A percentile compares a stretch with the other conserved stretches of the same genome.
Evolutionary conservation across 2,888 invertebrate species (phyloP).

Genomic region (Leptinotarsa haldemani): DNA sequence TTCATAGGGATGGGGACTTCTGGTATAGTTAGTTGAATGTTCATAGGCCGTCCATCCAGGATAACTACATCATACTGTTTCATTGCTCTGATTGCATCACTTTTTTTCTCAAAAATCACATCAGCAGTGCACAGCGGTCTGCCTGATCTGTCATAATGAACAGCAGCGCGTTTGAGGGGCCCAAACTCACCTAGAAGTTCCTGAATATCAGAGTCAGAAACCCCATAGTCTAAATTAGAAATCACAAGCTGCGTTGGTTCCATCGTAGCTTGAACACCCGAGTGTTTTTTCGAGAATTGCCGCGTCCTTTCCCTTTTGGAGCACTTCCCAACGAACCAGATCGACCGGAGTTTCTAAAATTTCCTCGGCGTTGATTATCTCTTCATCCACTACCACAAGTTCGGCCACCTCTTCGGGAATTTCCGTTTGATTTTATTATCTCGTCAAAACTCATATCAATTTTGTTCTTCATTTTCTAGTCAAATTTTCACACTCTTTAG

Average conservation of each 20-base stretch:
- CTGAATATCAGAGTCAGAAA: slow-evolving; percentile 96
- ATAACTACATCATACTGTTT: too few species aligned
- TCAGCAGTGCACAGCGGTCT: too few species aligned
- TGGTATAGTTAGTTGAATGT: slow-evolving; percentile 68
- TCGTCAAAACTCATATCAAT: slow-evolving; percentile 98
- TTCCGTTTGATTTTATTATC: slow-evolving; percentile 89
- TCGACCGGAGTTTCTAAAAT: slow-evolving; percentile 53
- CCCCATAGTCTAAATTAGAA: slow-evolving; percentile 96
- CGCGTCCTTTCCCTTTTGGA: slow-evolving; percentile 79
- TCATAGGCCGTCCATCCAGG: too few species aligned
- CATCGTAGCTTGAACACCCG: slow-evolving; percentile 63
- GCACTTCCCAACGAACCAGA: slow-evolving; percentile 64
- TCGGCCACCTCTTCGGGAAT: slow-evolving; percentile 72
- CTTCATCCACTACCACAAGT: slow-evolving; percentile 63
- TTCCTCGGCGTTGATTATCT: slow-evolving; percentile 67
- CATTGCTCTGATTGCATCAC: too few species aligned
- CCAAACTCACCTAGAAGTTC: slow-evolving; percentile 82
- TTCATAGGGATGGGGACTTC: slow-evolving; percentile 76
- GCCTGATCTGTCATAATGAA: too few species aligned
- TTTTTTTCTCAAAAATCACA: too few species aligned
- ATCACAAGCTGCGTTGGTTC: slow-evolving; percentile 90
- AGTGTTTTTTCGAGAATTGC: too few species aligned
- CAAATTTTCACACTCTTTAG: too few species aligned
- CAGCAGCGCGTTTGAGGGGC: too few species aligned
- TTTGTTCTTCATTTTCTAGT: slow-evolving; percentile 83